These are phyloP conservation scores for Solenopsis invicta DNA, from an alignment of 1,140 invertebrate genomes.

Conservation along the genomic window DNA sequence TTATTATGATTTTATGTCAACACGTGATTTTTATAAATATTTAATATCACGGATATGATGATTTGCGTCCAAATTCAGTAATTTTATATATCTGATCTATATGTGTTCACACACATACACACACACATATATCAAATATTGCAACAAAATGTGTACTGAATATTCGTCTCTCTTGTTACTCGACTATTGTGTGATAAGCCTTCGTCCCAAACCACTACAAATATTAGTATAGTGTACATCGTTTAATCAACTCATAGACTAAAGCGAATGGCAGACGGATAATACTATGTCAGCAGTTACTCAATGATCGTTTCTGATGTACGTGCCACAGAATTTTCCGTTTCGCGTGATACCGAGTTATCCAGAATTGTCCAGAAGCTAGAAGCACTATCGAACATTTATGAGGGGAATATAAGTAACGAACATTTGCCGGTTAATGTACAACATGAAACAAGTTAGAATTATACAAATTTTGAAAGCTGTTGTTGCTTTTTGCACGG, in stretches of 20 bases:
- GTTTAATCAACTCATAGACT: background rate
- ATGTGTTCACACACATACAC: background rate
- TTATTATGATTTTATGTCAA: background rate
- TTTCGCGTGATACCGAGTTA: constrained; percentile 11
- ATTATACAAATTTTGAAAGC: background rate
- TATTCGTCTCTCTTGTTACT: constrained; percentile 31
- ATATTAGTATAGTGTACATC: constrained; percentile 11
- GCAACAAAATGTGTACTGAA: constrained; percentile 27
- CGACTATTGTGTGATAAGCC: constrained; percentile 25
- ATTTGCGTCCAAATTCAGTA: background rate
- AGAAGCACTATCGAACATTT: background rate
- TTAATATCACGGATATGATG: background rate
- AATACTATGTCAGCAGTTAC: background rate
- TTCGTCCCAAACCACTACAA: background rate
- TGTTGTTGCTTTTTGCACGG: background rate
- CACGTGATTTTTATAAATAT: background rate
- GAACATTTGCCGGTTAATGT: background rate
- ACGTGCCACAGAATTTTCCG: constrained; percentile 5
- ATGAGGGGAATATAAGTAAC: background rate
- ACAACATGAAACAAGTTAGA: background rate
- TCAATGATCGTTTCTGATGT: constrained; percentile 1
- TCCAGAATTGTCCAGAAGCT: background rate
- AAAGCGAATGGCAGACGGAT: constrained; percentile 8
- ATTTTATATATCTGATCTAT: background rate
- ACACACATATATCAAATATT: background rate